phyloP scores from a whole-genome alignment of 2,113 vertebrate genomes.

The Eulemur macaco region DNA sequence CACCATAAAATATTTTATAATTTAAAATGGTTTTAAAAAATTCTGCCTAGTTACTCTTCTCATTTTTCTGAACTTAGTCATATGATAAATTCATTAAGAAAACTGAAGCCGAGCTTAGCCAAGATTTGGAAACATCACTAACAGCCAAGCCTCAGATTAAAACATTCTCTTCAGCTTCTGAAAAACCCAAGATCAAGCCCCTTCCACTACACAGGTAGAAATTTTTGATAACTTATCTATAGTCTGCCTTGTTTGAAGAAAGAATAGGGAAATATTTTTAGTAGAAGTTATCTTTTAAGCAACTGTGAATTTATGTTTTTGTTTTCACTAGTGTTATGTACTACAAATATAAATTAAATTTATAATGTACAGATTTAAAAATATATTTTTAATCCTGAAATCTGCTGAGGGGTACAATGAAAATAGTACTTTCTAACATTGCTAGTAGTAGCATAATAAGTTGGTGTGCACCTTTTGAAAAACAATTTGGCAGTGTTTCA shows the following conservation, averaged over 20 bases:
- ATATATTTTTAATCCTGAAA: conserved; percentile 20
- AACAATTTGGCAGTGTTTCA: conserved; percentile 22
- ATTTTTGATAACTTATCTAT: conserved; percentile 45
- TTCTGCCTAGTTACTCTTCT: conserved; percentile 48
- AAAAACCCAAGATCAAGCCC: conserved; percentile 87
- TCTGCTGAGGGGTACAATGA: neutral
- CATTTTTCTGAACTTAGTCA: conserved; percentile 84
- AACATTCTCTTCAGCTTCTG: conserved; percentile 83
- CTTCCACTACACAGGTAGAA: conserved; percentile 87
- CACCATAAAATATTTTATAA: conserved; percentile 30
- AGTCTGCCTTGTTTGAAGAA: conserved; percentile 35
- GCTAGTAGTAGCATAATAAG: neutral
- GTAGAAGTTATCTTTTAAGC: conserved; percentile 28
- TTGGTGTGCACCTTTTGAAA: neutral
- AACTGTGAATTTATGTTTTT: conserved; percentile 37
- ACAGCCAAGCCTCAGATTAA: conserved; percentile 89
- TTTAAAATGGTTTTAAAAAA: conserved; percentile 30
- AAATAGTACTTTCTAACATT: neutral
- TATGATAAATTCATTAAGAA: conserved; percentile 97
- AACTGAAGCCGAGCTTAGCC: conserved; percentile 94
- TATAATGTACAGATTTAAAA: neutral
- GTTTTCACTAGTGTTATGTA: neutral
- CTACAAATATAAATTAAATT: conserved; percentile 26
- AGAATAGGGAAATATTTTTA: conserved; percentile 22
- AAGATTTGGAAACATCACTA: conserved; percentile 86